These are phyloP conservation scores for Radopholus similis DNA, from an alignment of 1,140 invertebrate species.

Conservation along the genomic window DNA sequence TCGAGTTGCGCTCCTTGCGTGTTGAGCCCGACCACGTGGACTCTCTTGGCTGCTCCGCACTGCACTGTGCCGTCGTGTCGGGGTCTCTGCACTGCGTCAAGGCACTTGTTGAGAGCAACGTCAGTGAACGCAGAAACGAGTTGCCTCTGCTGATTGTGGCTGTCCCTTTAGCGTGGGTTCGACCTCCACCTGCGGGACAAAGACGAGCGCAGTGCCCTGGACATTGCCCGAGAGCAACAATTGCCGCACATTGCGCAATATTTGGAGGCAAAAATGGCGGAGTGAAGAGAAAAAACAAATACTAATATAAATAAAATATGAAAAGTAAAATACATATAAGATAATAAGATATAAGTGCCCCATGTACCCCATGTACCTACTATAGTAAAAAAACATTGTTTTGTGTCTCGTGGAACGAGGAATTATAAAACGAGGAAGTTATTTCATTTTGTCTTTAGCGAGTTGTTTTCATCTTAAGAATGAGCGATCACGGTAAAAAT, in stretches of 20 bases:
- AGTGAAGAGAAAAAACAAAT: too few species aligned
- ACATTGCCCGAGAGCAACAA: conserved; percentile 14
- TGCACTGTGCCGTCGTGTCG: conserved; percentile 42
- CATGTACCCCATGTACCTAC: too few species aligned
- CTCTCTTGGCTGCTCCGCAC: conserved; percentile 22
- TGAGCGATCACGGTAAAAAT: too few species aligned
- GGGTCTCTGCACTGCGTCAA: conserved; percentile 36
- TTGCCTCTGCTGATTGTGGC: not conserved
- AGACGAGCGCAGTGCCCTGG: not conserved
- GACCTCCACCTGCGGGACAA: conserved; percentile 8
- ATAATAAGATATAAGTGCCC: too few species aligned
- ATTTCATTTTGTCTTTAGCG: too few species aligned
- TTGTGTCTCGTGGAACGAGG: too few species aligned
- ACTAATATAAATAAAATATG: too few species aligned
- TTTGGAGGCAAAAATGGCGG: conserved; percentile 10
- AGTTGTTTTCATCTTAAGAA: too few species aligned
- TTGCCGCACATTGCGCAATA: conserved; percentile 10
- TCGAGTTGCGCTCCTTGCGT: conserved; percentile 3
- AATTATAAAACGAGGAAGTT: too few species aligned
- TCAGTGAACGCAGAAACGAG: not conserved
- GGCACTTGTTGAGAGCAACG: conserved; percentile 22
- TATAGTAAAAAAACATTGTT: too few species aligned
- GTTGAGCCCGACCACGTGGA: conserved; percentile 25
- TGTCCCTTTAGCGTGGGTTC: conserved; percentile 4
- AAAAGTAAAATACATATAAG: too few species aligned